Evolutionary conservation across 1,140 invertebrate genomes (phyloP).

Genomic region (Panagrolaimus sp.): DNA sequence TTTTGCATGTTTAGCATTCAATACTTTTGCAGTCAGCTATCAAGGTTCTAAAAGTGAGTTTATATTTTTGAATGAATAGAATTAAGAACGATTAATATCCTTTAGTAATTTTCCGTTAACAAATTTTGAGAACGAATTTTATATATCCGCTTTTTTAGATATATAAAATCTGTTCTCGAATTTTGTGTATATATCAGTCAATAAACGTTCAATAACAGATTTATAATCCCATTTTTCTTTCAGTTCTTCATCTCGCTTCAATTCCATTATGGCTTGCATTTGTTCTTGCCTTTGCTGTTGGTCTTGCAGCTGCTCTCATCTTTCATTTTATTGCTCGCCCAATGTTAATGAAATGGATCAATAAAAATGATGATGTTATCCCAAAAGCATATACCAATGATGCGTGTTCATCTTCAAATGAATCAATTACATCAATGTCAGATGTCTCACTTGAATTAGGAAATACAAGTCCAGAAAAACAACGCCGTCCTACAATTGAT

Average conservation of each 20-base stretch:
- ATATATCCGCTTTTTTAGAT: no score
- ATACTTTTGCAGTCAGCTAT: conserved; percentile 80
- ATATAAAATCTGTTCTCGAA: no score
- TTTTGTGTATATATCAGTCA: no score
- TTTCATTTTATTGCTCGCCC: conserved; percentile 2
- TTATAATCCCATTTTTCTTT: neutral
- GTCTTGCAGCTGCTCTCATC: neutral
- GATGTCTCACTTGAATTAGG: neutral
- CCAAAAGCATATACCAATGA: neutral
- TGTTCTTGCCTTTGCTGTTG: neutral
- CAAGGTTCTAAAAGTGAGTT: conserved; percentile 81
- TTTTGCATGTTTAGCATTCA: conserved; percentile 78
- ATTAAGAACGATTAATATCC: no score
- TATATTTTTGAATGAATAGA: conserved; percentile 62
- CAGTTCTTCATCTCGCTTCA: neutral
- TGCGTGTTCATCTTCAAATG: neutral
- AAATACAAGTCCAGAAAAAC: neutral
- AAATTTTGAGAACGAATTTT: no score
- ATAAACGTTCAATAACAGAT: no score
- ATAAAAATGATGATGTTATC: neutral
- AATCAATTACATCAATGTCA: no score
- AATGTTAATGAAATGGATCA: neutral
- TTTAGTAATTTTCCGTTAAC: no score
- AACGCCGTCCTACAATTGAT: neutral
- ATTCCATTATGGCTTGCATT: neutral